phyloP scores from a whole-genome alignment of 2,113 vertebrate genomes.

The Neofelis nebulosa region DNA sequence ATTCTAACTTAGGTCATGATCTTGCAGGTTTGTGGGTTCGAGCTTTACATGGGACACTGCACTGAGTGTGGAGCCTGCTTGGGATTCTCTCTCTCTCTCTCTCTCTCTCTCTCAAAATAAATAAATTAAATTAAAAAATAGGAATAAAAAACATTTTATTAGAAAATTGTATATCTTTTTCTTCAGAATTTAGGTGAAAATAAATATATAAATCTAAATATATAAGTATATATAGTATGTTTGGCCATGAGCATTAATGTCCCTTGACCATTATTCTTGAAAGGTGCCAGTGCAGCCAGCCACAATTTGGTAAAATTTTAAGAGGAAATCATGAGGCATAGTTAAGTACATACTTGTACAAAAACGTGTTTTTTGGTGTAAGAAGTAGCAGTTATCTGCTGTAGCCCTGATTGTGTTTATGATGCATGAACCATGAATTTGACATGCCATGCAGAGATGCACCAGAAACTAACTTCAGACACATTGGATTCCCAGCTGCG shows the following conservation, averaged over 20 bases:
- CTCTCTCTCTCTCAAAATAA: no score
- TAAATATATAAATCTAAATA: neutral
- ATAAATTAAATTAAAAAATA: no score
- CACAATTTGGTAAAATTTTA: neutral
- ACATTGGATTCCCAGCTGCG: neutral
- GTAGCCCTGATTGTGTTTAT: rapidly evolving
- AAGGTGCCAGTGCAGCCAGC: neutral
- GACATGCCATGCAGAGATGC: neutral
- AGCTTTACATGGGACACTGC: no score
- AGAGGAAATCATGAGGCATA: neutral
- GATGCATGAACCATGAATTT: neutral
- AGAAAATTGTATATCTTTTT: neutral
- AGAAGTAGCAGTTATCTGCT: neutral
- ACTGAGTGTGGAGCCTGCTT: no score
- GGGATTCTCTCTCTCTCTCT: no score
- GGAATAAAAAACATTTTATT: no score
- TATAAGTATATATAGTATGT: neutral
- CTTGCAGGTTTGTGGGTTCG: no score
- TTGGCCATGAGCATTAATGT: neutral
- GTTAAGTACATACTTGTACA: neutral
- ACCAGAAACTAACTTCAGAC: neutral
- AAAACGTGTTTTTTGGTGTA: rapidly evolving
- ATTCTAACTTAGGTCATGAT: no score
- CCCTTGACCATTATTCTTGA: neutral
- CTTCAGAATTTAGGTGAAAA: neutral